These are phyloP conservation scores for Drosophila serrata DNA, from an alignment of 1,140 invertebrate genomes.

Conservation along the genomic window DNA sequence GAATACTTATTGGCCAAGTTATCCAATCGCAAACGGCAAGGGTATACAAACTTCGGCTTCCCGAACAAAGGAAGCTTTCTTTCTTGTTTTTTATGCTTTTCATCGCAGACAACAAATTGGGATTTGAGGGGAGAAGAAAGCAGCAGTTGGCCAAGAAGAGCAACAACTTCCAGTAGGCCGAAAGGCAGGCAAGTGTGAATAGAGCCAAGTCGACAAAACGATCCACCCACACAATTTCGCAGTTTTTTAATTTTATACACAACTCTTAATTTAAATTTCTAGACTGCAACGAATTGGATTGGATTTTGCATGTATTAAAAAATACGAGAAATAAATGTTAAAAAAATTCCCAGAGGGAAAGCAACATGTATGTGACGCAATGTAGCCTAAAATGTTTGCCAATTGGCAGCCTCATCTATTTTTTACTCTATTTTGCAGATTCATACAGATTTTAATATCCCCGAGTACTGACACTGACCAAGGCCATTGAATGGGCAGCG, in stretches of 20 bases:
- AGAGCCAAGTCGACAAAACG: slow-evolving; percentile 43
- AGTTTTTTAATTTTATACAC: slow-evolving; percentile 38
- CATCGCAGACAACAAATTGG: slow-evolving; percentile 21
- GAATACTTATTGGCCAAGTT: too few relatives aligned
- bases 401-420: slow-evolving; percentile 53
- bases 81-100: slow-evolving; percentile 38
- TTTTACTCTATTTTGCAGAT: slow-evolving; percentile 11
- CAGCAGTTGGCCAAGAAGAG: slow-evolving; percentile 23
- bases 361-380: slow-evolving; percentile 54
- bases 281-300: slow-evolving; percentile 32
- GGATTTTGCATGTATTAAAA: slow-evolving; percentile 23
- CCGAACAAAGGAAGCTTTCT: too few relatives aligned
- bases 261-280: slow-evolving; percentile 30
- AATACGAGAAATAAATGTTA: background rate
- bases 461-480: slow-evolving; percentile 66
- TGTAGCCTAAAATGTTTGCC: slow-evolving; percentile 34
- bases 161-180: slow-evolving; percentile 47
- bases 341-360: slow-evolving; percentile 24
- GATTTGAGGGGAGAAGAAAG: background rate
- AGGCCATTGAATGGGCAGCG: slow-evolving; percentile 50
- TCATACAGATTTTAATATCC: slow-evolving; percentile 21
- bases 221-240: slow-evolving; percentile 64
- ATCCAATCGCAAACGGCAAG: too few relatives aligned
- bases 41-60: too few relatives aligned
- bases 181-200: slow-evolving; percentile 60